phyloP scores from a whole-genome alignment of 2,797 vertebrate species.

The Sphenodon punctatus region DNA sequence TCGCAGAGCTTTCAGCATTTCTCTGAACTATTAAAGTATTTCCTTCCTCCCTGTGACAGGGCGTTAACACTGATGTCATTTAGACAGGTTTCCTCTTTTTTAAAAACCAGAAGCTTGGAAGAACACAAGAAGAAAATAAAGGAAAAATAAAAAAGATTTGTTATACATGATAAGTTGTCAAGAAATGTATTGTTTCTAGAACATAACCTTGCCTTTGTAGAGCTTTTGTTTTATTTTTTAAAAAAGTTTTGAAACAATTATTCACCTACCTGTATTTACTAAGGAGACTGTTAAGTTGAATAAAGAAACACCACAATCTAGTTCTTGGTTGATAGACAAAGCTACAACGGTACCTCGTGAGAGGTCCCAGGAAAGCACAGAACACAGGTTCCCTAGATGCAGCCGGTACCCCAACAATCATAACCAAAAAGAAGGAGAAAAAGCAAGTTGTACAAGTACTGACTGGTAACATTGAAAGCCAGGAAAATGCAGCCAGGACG shows the following conservation, averaged over 20 bases:
- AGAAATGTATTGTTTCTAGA: slow-evolving; percentile 75
- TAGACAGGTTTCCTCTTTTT: slow-evolving; percentile 75
- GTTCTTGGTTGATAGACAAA: slow-evolving; percentile 77
- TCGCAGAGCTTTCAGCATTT: slow-evolving; percentile 94
- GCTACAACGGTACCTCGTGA: slow-evolving; percentile 77
- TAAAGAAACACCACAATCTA: slow-evolving; percentile 80
- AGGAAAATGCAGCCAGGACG: slow-evolving; percentile 22
- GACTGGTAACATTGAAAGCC: slow-evolving; percentile 65
- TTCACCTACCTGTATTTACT: slow-evolving; percentile 79
- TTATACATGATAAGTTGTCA: slow-evolving; percentile 74
- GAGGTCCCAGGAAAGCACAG: slow-evolving; percentile 79
- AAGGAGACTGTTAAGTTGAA: slow-evolving; percentile 78
- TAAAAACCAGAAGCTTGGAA: slow-evolving; percentile 77
- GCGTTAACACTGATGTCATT: slow-evolving; percentile 91
- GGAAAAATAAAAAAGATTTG: slow-evolving; percentile 39
- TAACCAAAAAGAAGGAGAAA: slow-evolving; percentile 62
- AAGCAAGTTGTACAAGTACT: slow-evolving; percentile 69
- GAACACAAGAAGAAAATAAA: slow-evolving; percentile 75
- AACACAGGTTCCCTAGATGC: slow-evolving; percentile 73
- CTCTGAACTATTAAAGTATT: slow-evolving; percentile 86
- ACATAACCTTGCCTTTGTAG: slow-evolving; percentile 74
- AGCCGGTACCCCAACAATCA: slow-evolving; percentile 76
- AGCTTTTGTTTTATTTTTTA: slow-evolving; percentile 46
- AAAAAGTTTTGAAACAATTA: slow-evolving; percentile 74
- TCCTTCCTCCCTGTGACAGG: slow-evolving; percentile 93